phyloP scores from a whole-genome alignment of 2,888 invertebrate species.

The Agrilus mali region DNA sequence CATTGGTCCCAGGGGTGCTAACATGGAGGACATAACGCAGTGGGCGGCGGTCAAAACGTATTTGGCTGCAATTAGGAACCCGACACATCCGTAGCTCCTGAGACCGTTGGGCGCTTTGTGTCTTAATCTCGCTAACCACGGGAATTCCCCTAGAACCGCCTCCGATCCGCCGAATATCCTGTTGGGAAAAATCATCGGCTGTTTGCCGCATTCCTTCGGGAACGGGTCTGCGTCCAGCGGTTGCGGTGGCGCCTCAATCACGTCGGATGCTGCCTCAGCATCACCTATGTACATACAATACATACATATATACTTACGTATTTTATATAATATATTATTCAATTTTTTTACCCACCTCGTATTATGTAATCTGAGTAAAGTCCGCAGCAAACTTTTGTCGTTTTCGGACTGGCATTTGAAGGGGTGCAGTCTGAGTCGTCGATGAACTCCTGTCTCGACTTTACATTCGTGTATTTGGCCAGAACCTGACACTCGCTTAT shows the following conservation, averaged over 20 bases:
- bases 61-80: slow-evolving; percentile 37
- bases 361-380: slow-evolving; percentile 8
- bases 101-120: slow-evolving; percentile 28
- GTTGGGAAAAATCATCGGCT: slow-evolving; percentile 15
- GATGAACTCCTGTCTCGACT: slow-evolving; percentile 16
- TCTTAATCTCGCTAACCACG: slow-evolving; percentile 40
- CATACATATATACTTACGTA: too few relatives aligned
- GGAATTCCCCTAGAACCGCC: slow-evolving; percentile 39
- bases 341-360: too few relatives aligned
- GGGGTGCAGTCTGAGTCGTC: slow-evolving; percentile 23
- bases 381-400: slow-evolving; percentile 28
- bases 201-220: slow-evolving; percentile 27
- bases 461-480: slow-evolving; percentile 24
- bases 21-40: slow-evolving; percentile 26
- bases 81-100: slow-evolving; percentile 34
- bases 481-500: slow-evolving; percentile 32
- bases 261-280: too few relatives aligned
- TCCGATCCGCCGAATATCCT: slow-evolving; percentile 32
- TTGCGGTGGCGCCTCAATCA: too few relatives aligned
- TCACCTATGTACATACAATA: too few relatives aligned
- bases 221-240: slow-evolving; percentile 10
- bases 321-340: too few relatives aligned
- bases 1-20: slow-evolving; percentile 27
- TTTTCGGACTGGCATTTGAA: slow-evolving; percentile 15
- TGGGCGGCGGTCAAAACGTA: slow-evolving; percentile 44